Percentiles rank a stretch among this genome's conserved stretches.
Conservation (phyloP, 2,113 vertebrate genomes). For the Pyrgilauda ruficollis region DNA sequence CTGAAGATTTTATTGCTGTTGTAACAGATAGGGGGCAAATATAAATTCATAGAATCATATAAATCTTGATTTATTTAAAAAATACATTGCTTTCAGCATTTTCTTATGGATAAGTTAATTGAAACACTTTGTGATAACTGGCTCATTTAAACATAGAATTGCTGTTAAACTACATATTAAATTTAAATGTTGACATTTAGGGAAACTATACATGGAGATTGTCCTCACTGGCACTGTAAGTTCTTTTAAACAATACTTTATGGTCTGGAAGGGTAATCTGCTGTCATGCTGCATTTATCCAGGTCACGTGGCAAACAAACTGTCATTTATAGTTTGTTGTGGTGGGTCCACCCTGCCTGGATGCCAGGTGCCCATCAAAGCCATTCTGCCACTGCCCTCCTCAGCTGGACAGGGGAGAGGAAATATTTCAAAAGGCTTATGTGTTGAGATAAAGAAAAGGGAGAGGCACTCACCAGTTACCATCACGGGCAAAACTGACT, state of each 20-base stretch:
- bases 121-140: constrained; percentile 9
- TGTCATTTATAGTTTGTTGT: background rate
- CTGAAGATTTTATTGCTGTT: background rate
- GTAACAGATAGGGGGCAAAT: background rate
- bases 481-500: background rate
- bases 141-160: constrained; percentile 49
- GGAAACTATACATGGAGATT: background rate
- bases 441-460: background rate
- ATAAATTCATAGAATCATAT: background rate
- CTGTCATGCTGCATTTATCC: background rate
- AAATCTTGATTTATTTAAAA: constrained; percentile 1
- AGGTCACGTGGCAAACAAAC: background rate
- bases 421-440: background rate
- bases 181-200: constrained; percentile 17
- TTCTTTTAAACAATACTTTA: background rate
- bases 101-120: constrained; percentile 12
- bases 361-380: background rate
- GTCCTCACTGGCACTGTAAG: background rate
- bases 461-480: background rate
- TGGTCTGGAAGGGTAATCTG: background rate
- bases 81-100: background rate
- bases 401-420: background rate
- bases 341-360: background rate
- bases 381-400: background rate
- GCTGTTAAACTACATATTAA: constrained; percentile 28